Evolutionary conservation across 30 jellyfish, hydroid and myxozoan species (phyloP).

Genomic region (Clytia hemisphaerica): DNA sequence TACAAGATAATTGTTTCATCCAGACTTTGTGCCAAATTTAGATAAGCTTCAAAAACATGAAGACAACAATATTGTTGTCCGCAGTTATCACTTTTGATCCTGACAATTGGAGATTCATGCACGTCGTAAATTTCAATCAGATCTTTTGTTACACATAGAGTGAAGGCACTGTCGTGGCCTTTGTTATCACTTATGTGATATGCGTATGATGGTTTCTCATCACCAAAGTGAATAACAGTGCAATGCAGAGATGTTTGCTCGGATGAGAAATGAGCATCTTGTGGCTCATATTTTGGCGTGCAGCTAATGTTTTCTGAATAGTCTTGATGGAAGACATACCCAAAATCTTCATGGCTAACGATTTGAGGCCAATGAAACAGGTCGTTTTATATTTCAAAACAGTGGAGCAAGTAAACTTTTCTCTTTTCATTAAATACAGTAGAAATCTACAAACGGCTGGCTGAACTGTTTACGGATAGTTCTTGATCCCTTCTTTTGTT

Average conservation of each 20-base stretch:
- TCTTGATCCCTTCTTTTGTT: no score
- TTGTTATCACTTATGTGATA: no score
- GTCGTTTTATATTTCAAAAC: no score
- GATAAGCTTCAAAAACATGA: not conserved
- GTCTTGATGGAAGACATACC: not conserved
- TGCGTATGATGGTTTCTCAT: not conserved
- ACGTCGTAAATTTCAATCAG: not conserved
- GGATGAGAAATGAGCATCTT: not conserved
- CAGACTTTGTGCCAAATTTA: not conserved
- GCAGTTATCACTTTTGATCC: conserved; percentile 3
- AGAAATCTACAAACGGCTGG: no score
- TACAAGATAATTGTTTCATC: not conserved
- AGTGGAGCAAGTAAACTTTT: no score
- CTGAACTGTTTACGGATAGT: no score
- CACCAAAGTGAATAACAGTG: not conserved
- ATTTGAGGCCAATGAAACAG: no score
- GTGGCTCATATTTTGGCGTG: not conserved
- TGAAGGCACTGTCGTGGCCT: no score
- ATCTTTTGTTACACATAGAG: no score
- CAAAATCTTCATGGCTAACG: not conserved
- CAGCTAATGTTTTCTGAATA: not conserved
- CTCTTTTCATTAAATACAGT: no score
- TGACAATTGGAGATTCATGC: not conserved
- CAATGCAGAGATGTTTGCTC: not conserved
- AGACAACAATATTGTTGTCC: not conserved